phyloP scores from a whole-genome alignment of 2,888 invertebrate species.

The Tortricodes alternella region DNA sequence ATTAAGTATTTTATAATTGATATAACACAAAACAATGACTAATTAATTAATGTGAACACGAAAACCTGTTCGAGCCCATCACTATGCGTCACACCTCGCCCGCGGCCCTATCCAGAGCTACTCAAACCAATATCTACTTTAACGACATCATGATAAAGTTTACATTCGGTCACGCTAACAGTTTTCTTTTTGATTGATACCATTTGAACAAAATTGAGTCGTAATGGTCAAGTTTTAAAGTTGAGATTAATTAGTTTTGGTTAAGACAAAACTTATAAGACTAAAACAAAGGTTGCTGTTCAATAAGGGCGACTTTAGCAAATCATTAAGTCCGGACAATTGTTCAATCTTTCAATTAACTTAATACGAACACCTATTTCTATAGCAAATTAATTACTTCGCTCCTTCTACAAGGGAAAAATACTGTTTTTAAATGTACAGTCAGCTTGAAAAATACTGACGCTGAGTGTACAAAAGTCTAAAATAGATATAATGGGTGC shows the following conservation, averaged over 20 bases:
- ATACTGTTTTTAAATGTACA: not conserved
- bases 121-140: conserved; percentile 4
- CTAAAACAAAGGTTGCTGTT: conserved; percentile 16
- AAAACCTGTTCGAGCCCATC: conserved; percentile 5
- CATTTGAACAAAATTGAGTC: not conserved
- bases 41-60: conserved; percentile 17
- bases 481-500: too few species aligned
- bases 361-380: conserved; percentile 13
- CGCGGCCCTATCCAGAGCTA: not conserved
- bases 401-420: not conserved
- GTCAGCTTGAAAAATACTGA: not conserved
- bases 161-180: not conserved
- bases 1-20: not conserved
- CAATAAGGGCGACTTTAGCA: conserved; percentile 3
- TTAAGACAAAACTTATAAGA: conserved; percentile 6
- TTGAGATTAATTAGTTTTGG: not conserved
- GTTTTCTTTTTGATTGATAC: not conserved
- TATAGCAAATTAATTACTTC: conserved; percentile 17
- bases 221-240: not conserved
- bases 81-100: conserved; percentile 22
- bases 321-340: conserved; percentile 13
- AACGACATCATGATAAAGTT: not conserved
- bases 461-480: too few species aligned
- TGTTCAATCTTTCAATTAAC: conserved; percentile 27
- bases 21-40: not conserved